Evolutionary conservation across 2,113 vertebrate species (phyloP).

Genomic region (Isurus oxyrinchus): DNA sequence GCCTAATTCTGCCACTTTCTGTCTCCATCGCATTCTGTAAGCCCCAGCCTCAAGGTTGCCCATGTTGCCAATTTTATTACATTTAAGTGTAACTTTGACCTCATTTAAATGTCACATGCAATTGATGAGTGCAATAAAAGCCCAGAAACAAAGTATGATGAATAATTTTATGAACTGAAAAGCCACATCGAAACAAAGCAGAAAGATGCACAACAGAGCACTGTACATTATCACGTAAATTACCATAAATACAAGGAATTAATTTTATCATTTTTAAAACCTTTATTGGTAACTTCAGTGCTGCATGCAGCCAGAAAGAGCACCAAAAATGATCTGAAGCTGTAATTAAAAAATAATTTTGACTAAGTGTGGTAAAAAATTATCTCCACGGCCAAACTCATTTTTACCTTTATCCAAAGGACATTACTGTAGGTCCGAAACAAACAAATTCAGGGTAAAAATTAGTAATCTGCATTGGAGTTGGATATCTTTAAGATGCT

Average conservation of each 20-base stretch:
- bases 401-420: not conserved
- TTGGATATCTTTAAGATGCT: not conserved
- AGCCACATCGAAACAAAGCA: not conserved
- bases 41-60: not conserved
- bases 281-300: not conserved
- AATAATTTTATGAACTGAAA: not conserved
- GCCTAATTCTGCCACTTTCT: slow-evolving; percentile 27
- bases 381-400: not conserved
- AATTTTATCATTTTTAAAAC: not conserved
- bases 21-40: not conserved
- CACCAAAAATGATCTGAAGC: not conserved
- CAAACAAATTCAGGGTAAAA: not conserved
- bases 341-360: not conserved
- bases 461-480: not conserved
- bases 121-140: slow-evolving; percentile 5
- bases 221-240: not conserved
- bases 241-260: not conserved
- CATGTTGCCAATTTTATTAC: slow-evolving; percentile 16
- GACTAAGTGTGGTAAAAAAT: not conserved
- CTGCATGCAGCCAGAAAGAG: not conserved
- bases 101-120: slow-evolving; percentile 1
- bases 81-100: slow-evolving; percentile 30
- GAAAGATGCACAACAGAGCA: not conserved
- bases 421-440: not conserved
- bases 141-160: not conserved